Conservation (phyloP, 2,797 vertebrate genomes). For the Pseudochaenichthys georgianus region DNA sequence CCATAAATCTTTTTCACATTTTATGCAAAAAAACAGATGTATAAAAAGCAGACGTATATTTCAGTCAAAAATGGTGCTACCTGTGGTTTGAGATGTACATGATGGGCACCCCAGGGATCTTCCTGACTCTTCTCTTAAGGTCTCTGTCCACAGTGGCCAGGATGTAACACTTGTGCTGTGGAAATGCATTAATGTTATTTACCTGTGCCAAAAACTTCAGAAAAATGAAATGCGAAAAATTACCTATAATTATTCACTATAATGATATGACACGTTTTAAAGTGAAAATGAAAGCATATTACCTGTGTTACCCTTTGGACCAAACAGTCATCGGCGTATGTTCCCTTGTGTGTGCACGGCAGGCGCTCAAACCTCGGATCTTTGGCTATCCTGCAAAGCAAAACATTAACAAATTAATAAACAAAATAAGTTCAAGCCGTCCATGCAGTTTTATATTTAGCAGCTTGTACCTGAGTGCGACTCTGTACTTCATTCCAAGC, state of each 20-base stretch:
- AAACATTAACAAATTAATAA: not conserved
- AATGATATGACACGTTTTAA: not conserved
- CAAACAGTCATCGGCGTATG: constrained; percentile 98
- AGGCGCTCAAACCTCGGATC: constrained; percentile 96
- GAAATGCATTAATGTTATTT: constrained; percentile 30
- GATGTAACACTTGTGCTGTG: constrained; percentile 98
- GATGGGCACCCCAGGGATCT: constrained; percentile 98
- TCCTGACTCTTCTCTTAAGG: constrained; percentile 94
- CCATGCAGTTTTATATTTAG: not conserved
- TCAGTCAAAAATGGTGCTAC: constrained; percentile 72
- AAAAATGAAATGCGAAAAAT: too few relatives aligned
- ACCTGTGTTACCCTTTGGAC: constrained; percentile 98
- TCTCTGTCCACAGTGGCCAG: constrained; percentile 98
- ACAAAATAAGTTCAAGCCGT: not conserved
- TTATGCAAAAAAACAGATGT: not conserved
- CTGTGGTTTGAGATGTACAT: constrained; percentile 99
- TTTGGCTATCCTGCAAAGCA: constrained; percentile 91
- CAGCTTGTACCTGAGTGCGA: constrained; percentile 90
- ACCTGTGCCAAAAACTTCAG: not conserved
- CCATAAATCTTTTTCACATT: not conserved
- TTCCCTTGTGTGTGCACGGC: constrained; percentile 95
- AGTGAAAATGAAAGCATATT: constrained; percentile 44
- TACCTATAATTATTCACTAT: not conserved
- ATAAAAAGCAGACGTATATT: not conserved
- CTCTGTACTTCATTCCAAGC: constrained; percentile 96